Percentiles rank a stretch among this genome's conserved stretches.
phyloP scores from a whole-genome alignment of 2,888 invertebrate genomes.

The Pasiphila rectangulata region DNA sequence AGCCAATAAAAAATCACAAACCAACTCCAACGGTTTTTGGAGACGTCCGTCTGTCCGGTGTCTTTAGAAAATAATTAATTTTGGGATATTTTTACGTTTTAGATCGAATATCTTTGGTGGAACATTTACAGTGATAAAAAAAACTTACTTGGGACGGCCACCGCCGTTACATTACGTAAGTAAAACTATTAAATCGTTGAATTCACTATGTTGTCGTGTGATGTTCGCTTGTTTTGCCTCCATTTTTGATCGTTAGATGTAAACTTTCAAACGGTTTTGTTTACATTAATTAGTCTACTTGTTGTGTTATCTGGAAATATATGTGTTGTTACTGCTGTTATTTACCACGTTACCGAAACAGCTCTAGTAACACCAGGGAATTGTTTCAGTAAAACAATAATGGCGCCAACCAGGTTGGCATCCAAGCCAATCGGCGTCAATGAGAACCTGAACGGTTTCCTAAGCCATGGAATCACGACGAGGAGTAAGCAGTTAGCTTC shows the following conservation, averaged over 20 bases:
- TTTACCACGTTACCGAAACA: slow-evolving; percentile 33
- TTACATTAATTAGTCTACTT: slow-evolving; percentile 40
- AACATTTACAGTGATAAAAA: slow-evolving; percentile 47
- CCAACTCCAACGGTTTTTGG: slow-evolving; percentile 71
- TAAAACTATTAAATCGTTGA: slow-evolving; percentile 42
- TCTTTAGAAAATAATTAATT: slow-evolving; percentile 55
- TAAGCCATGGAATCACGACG: slow-evolving; percentile 80
- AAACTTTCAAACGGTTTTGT: slow-evolving; percentile 55
- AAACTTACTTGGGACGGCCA: slow-evolving; percentile 59
- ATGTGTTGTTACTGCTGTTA: slow-evolving; percentile 18
- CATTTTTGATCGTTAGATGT: slow-evolving; percentile 70
- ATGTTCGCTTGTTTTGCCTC: slow-evolving; percentile 78
- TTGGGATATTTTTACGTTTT: slow-evolving; percentile 52
- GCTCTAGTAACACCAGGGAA: slow-evolving; percentile 53
- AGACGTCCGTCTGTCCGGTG: slow-evolving; percentile 66
- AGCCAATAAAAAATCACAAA: slow-evolving; percentile 64
- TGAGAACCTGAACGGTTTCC: slow-evolving; percentile 68
- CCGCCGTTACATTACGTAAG: slow-evolving; percentile 60
- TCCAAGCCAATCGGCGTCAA: slow-evolving; percentile 73
- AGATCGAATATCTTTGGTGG: slow-evolving; percentile 39
- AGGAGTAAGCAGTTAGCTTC: slow-evolving; percentile 82
- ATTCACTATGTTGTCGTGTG: slow-evolving; percentile 47
- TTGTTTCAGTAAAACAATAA: slow-evolving; percentile 62
- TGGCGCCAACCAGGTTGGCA: slow-evolving; percentile 84
- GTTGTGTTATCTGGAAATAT: slow-evolving; percentile 14